Conservation (phyloP, 1,140 invertebrate genomes). For the Heliconius melpomene region DNA sequence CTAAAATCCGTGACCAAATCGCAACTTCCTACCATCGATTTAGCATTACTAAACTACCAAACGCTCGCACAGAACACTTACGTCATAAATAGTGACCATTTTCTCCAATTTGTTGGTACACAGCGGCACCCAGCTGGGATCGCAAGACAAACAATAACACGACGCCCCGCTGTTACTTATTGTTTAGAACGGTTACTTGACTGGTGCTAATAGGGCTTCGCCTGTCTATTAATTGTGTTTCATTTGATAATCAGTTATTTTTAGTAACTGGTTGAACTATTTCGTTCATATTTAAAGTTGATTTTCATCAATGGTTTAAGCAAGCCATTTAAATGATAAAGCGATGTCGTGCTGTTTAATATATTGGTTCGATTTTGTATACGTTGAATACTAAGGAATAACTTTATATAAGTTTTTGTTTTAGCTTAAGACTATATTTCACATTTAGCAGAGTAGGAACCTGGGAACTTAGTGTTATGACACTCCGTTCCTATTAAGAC, state of each 20-base stretch:
- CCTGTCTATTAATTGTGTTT: constrained; percentile 30
- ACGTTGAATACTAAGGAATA: not conserved
- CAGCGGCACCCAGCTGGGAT: constrained; percentile 54
- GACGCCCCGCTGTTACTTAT: constrained; percentile 66
- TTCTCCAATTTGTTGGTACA: constrained; percentile 63
- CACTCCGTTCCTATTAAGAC: too few relatives aligned
- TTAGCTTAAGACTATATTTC: too few relatives aligned
- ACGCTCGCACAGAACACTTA: not conserved
- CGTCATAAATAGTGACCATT: constrained; percentile 42
- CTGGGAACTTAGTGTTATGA: too few relatives aligned
- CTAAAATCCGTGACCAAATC: not conserved
- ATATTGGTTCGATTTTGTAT: not conserved
- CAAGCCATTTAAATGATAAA: not conserved
- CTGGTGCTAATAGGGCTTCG: constrained; percentile 40
- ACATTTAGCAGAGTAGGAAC: too few relatives aligned
- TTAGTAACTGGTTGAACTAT: not conserved
- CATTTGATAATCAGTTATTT: constrained; percentile 19
- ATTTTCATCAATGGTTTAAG: not conserved
- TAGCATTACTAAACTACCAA: not conserved
- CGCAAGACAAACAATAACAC: constrained; percentile 66
- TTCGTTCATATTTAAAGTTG: not conserved
- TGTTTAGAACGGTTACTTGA: constrained; percentile 66
- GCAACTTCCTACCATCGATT: not conserved
- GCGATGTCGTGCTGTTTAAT: not conserved
- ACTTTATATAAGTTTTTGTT: not conserved